These are phyloP conservation scores for Bungarus multicinctus DNA, from an alignment of 2,113 vertebrate genomes.

Conservation along the genomic window DNA sequence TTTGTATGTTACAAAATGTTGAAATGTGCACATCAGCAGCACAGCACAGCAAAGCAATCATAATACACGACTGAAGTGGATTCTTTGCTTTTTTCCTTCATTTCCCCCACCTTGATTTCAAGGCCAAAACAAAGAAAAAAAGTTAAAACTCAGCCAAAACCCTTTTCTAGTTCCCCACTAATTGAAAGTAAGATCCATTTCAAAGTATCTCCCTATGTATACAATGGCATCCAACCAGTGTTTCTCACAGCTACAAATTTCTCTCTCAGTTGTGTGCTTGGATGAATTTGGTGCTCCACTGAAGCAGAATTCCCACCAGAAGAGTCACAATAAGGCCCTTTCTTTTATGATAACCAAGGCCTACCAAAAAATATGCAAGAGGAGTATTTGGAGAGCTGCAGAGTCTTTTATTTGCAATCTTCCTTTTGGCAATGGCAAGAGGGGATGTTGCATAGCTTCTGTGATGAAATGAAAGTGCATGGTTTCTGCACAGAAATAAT, in stretches of 20 bases:
- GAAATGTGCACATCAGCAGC: neutral
- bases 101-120: neutral
- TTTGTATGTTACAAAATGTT: neutral
- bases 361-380: neutral
- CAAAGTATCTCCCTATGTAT: neutral
- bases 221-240: neutral
- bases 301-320: neutral
- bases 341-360: neutral
- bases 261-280: neutral
- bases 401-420: neutral
- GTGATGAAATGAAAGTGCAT: neutral
- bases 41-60: neutral
- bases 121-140: neutral
- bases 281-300: neutral
- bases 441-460: fast-evolving
- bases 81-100: neutral
- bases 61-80: neutral
- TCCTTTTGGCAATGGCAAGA: fast-evolving
- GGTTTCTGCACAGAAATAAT: neutral
- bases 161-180: neutral
- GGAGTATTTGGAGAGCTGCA: fast-evolving
- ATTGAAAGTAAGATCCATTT: neutral
- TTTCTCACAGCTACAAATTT: neutral
- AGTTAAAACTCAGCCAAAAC: neutral
- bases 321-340: neutral